Conservation (phyloP, 1,140 invertebrate genomes). For the Pogonomyrmex californicus region DNA sequence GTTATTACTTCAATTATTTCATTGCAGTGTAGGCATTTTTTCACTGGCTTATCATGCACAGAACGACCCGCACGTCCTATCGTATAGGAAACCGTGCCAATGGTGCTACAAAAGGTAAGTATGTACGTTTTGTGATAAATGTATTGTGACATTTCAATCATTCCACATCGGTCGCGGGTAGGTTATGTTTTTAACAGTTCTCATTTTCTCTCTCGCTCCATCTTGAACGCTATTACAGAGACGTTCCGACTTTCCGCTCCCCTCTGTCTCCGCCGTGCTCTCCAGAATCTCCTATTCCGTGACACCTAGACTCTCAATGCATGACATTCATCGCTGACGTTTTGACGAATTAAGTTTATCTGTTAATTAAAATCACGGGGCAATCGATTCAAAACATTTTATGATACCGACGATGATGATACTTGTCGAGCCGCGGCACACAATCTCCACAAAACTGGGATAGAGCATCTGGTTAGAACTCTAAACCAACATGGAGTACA, state of each 20-base stretch:
- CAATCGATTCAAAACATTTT: background rate
- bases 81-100: background rate
- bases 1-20: background rate
- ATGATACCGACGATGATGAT: background rate
- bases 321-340: background rate
- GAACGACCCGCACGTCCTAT: slow-evolving; percentile 5
- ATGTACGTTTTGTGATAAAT: background rate
- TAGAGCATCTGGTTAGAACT: background rate
- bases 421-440: background rate
- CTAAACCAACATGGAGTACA: slow-evolving; percentile 45
- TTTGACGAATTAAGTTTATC: background rate
- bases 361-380: background rate
- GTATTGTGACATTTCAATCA: slow-evolving; percentile 38
- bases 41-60: background rate
- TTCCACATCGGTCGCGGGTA: slow-evolving; percentile 7
- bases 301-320: background rate
- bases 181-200: slow-evolving; percentile 74
- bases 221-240: slow-evolving; percentile 65
- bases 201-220: slow-evolving; percentile 60
- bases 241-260: background rate
- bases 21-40: background rate
- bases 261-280: no score
- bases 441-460: background rate
- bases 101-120: slow-evolving; percentile 69
- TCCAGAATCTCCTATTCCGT: background rate